Percentiles rank a stretch among this genome's conserved stretches.
These are phyloP conservation scores for Noctua janthe DNA, from an alignment of 2,888 invertebrate species.

Conservation along the genomic window DNA sequence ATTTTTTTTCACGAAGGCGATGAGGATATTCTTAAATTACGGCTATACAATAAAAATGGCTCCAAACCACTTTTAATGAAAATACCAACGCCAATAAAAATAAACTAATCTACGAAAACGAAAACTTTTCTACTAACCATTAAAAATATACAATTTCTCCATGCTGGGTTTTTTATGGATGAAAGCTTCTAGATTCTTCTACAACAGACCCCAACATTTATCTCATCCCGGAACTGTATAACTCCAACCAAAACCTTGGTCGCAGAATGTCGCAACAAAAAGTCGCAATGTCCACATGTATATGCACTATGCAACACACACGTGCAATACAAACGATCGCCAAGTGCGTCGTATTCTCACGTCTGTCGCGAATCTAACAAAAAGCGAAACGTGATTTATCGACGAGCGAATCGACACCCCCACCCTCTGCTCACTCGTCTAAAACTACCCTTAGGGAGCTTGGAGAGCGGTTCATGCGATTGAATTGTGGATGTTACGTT, in stretches of 20 bases:
- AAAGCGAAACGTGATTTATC: conserved; percentile 82
- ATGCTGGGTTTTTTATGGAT: neutral
- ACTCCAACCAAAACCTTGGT: conserved; percentile 27
- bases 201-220: conserved; percentile 1
- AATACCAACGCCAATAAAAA: no score
- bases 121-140: neutral
- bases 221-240: conserved; percentile 32
- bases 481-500: conserved; percentile 26
- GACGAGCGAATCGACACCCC: conserved; percentile 68
- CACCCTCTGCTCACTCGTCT: conserved; percentile 53
- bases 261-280: conserved; percentile 63
- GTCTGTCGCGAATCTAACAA: conserved; percentile 74
- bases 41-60: neutral
- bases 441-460: conserved; percentile 60
- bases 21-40: no score
- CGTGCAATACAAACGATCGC: conserved; percentile 78
- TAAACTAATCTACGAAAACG: neutral
- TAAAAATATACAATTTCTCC: no score
- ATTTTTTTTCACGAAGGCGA: neutral
- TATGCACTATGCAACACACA: conserved; percentile 65
- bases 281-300: conserved; percentile 69
- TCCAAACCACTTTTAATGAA: neutral
- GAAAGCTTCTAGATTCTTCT: neutral
- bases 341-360: conserved; percentile 79
- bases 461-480: conserved; percentile 49